Percentiles rank a stretch among this genome's conserved stretches.
Evolutionary conservation across 2,888 invertebrate genomes (phyloP).

Genomic region (Coenonympha arcania): DNA sequence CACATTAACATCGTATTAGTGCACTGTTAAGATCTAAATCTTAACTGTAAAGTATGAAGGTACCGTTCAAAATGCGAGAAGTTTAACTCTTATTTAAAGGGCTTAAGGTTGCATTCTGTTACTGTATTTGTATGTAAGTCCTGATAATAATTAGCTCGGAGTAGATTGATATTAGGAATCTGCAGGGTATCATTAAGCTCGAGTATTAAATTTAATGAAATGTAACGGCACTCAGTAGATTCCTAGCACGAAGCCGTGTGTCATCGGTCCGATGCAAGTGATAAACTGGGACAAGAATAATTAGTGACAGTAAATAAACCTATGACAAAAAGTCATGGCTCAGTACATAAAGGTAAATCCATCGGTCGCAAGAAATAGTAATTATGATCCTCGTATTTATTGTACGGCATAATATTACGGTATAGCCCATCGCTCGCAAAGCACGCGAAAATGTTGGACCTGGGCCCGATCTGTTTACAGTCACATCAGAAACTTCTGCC

Average conservation of each 20-base stretch:
- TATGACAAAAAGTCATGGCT: not conserved
- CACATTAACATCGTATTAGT: conserved; percentile 13
- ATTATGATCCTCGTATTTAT: too few species aligned
- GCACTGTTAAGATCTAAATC: conserved; percentile 11
- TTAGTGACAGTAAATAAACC: not conserved
- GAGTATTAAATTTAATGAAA: conserved; percentile 20
- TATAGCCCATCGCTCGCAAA: too few species aligned
- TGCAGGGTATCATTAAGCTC: conserved; percentile 11
- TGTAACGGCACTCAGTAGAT: conserved; percentile 16
- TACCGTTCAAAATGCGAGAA: too few species aligned
- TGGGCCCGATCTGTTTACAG: too few species aligned
- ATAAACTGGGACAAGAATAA: not conserved
- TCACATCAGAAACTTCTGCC: too few species aligned
- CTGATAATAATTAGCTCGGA: conserved; percentile 17
- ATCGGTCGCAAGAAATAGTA: not conserved
- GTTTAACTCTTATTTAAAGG: not conserved
- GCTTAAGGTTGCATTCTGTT: conserved; percentile 2
- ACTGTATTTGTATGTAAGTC: not conserved
- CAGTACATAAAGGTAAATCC: not conserved
- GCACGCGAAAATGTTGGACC: too few species aligned
- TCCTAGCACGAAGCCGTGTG: not conserved
- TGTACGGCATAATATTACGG: too few species aligned
- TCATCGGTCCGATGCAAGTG: not conserved
- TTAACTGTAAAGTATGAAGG: conserved; percentile 17
- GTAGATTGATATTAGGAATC: conserved; percentile 20